Evolutionary conservation across 2,113 vertebrate species (phyloP).

Genomic region (Sturnus vulgaris): DNA sequence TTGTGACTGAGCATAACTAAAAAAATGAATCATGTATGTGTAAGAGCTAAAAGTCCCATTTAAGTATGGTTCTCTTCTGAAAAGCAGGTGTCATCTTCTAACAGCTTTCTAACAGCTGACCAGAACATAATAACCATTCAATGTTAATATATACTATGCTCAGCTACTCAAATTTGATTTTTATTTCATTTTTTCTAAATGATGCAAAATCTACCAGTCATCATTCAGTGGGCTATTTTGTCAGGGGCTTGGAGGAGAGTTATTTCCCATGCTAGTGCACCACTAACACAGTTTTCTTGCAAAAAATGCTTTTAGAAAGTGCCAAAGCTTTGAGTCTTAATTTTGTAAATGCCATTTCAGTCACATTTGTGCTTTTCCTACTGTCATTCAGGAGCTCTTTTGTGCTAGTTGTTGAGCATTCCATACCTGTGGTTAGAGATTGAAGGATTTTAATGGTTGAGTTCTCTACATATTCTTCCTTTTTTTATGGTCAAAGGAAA

Average conservation of each 20-base stretch:
- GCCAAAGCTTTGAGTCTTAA: neutral
- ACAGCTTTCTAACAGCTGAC: neutral
- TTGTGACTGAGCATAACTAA: neutral
- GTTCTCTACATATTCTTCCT: neutral
- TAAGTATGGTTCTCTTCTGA: neutral
- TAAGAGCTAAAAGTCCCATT: neutral
- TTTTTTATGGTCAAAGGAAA: neutral
- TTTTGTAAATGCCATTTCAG: neutral
- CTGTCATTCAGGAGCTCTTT: neutral
- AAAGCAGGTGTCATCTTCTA: neutral
- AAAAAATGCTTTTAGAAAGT: neutral
- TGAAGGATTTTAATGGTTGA: neutral
- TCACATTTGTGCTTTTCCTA: neutral
- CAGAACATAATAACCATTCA: neutral
- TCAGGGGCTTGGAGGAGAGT: neutral
- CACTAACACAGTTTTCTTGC: neutral
- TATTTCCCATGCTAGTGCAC: neutral
- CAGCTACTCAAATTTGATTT: neutral
- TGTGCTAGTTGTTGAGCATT: neutral
- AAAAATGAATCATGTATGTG: neutral
- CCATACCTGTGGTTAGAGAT: neutral
- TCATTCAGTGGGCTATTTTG: neutral
- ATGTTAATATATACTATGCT: neutral
- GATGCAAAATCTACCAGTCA: neutral
- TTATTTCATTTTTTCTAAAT: neutral